Conservation (phyloP, 2,113 vertebrate genomes). For the Amblyopsis rosae region DNA sequence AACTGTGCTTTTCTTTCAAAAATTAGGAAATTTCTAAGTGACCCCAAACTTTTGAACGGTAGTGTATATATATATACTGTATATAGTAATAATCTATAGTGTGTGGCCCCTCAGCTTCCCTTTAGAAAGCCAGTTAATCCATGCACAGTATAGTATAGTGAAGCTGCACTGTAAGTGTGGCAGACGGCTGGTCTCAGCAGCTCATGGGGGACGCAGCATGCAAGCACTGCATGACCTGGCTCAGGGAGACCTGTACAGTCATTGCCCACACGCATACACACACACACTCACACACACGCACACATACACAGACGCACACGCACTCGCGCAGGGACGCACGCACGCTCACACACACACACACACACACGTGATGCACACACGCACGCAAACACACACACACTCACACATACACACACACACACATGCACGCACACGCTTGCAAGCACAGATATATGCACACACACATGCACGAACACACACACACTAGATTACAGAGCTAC, state of each 20-base stretch:
- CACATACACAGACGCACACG: neutral
- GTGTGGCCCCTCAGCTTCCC: conserved; percentile 2
- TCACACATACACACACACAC: conserved; percentile 2
- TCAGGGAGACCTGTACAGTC: conserved; percentile 32
- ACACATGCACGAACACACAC: neutral
- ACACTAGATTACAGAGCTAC: neutral
- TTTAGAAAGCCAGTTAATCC: conserved; percentile 14
- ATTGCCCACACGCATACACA: conserved; percentile 11
- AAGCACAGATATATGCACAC: no score
- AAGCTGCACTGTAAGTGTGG: conserved; percentile 36
- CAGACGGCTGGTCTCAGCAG: conserved; percentile 64
- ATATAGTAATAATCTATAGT: conserved; percentile 7
- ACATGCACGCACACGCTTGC: neutral
- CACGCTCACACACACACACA: no score
- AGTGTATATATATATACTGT: neutral
- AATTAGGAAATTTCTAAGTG: no score
- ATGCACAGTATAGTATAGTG: conserved; percentile 27
- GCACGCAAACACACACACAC: no score
- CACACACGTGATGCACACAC: no score
- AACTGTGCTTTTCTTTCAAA: no score
- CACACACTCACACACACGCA: conserved; percentile 4
- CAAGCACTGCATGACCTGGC: conserved; percentile 58
- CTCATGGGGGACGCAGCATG: conserved; percentile 62
- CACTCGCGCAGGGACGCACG: no score
- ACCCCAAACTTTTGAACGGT: no score